phyloP scores from a whole-genome alignment of 1,140 invertebrate genomes.

The Diachasma alloeum region DNA sequence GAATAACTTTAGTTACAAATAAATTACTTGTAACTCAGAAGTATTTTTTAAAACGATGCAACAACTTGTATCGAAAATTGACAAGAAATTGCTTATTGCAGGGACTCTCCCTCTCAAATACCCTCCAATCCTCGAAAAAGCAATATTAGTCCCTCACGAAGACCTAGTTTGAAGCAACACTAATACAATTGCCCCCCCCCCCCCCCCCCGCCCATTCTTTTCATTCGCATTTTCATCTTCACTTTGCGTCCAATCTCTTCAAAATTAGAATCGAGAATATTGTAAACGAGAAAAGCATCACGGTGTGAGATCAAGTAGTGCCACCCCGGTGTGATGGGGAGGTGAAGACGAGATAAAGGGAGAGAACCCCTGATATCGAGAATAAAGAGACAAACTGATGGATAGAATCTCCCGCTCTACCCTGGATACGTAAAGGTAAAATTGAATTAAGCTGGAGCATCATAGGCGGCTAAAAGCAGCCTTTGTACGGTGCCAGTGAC shows the following conservation, averaged over 20 bases:
- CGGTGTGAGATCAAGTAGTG: too few relatives aligned
- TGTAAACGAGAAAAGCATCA: not conserved
- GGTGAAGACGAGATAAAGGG: not conserved
- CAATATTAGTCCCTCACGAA: not conserved
- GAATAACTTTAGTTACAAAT: too few relatives aligned
- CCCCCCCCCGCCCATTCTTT: not conserved
- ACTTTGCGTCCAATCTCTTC: not conserved
- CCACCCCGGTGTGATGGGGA: not conserved
- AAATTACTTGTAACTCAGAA: too few relatives aligned
- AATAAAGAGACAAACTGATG: not conserved
- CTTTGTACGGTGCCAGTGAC: conserved; percentile 3
- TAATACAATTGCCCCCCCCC: not conserved
- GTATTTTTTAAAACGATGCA: too few relatives aligned
- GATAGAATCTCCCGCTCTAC: not conserved
- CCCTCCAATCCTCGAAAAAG: too few relatives aligned
- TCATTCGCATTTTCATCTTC: not conserved
- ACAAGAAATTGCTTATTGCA: too few relatives aligned
- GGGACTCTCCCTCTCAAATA: too few relatives aligned
- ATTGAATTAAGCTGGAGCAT: conserved; percentile 27
- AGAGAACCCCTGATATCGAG: not conserved
- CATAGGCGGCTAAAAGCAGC: conserved; percentile 29
- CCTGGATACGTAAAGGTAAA: not conserved
- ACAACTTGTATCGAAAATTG: too few relatives aligned
- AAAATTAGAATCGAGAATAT: not conserved
- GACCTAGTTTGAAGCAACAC: not conserved